phyloP scores from a whole-genome alignment of 2,797 vertebrate genomes.

The Phoebastria nigripes region DNA sequence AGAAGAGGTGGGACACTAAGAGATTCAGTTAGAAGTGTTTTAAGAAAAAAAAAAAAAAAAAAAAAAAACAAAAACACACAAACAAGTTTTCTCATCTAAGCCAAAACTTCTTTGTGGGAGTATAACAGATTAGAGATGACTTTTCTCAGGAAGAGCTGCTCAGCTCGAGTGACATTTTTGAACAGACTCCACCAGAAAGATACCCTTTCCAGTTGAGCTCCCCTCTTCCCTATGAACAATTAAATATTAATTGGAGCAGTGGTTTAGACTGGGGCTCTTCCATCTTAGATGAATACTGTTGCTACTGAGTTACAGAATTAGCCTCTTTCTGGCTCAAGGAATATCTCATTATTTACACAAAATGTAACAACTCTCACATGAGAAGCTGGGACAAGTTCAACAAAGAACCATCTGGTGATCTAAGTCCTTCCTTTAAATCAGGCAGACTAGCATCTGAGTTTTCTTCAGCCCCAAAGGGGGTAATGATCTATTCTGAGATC shows the following conservation, averaged over 20 bases:
- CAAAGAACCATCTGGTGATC: background rate
- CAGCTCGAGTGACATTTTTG: background rate
- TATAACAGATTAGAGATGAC: background rate
- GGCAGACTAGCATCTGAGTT: background rate
- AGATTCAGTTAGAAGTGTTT: background rate
- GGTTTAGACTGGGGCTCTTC: background rate
- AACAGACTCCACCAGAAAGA: background rate
- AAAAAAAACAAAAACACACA: too few relatives aligned
- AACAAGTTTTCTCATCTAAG: background rate
- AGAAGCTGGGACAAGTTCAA: background rate
- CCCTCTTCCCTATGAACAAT: background rate
- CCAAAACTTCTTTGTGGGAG: background rate
- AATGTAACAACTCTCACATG: background rate
- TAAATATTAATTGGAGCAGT: background rate
- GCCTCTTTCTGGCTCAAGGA: background rate
- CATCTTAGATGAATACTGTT: background rate
- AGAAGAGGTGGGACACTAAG: background rate
- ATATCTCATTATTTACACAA: background rate
- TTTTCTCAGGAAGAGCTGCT: background rate
- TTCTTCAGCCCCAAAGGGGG: background rate
- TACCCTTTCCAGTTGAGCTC: background rate
- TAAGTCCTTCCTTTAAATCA: background rate
- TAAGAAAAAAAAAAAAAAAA: background rate
- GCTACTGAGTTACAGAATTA: background rate
- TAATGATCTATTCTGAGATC: background rate